phyloP scores from a whole-genome alignment of 2,113 vertebrate species.

The Chauna torquata region DNA sequence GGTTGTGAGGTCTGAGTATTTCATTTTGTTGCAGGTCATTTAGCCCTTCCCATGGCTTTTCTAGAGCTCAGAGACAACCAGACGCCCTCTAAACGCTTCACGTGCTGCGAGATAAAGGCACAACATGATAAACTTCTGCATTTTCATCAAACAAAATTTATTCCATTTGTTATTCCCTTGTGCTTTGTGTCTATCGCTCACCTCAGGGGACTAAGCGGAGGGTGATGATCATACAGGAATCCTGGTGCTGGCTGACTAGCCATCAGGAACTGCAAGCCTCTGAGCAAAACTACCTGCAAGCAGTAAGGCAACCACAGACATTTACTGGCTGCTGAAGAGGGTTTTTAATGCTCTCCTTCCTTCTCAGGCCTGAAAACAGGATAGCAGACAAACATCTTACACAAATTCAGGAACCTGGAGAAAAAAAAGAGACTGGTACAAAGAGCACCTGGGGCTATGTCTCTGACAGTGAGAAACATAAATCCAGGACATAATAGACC shows the following conservation, averaged over 20 bases:
- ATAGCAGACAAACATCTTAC: not conserved
- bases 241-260: not conserved
- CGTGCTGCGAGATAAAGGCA: not conserved
- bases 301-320: not conserved
- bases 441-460: not conserved
- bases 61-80: not conserved
- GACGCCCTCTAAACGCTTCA: not conserved
- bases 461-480: not conserved
- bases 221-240: not conserved
- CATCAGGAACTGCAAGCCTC: not conserved
- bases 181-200: not conserved
- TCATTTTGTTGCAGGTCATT: not conserved
- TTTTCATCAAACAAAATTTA: not conserved
- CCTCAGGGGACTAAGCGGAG: not conserved
- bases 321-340: not conserved
- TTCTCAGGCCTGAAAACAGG: not conserved
- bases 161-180: not conserved
- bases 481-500: not conserved
- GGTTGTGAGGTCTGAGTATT: not conserved
- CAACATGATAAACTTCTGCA: not conserved
- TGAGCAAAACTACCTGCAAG: not conserved
- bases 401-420: not conserved
- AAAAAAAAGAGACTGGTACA: not conserved
- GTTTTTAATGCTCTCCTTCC: not conserved
- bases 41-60: not conserved